These are phyloP conservation scores for Drosophila orosa DNA, from an alignment of 1,140 invertebrate genomes.

Conservation along the genomic window DNA sequence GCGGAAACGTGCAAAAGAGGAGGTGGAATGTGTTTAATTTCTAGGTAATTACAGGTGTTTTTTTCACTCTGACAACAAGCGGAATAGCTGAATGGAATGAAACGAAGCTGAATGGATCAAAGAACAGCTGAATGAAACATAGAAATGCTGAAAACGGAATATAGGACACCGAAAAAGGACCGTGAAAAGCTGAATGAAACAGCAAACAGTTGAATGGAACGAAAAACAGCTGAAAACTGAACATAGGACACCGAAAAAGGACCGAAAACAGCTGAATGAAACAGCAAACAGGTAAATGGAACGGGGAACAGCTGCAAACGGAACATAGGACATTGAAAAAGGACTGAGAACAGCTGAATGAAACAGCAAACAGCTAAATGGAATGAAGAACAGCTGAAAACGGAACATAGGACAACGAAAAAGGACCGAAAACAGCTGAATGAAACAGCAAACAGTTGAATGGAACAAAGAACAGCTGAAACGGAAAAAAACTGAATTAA, in stretches of 20 bases:
- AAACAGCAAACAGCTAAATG: background rate
- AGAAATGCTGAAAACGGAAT: background rate
- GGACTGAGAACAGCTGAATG: background rate
- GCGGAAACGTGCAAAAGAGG: constrained; percentile 8
- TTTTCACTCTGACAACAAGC: background rate
- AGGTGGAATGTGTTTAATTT: constrained; percentile 8
- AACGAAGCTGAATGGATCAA: background rate
- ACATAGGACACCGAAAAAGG: background rate
- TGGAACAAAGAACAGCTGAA: background rate
- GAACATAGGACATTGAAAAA: background rate
- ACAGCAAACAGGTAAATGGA: background rate
- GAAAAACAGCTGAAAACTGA: background rate
- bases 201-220: background rate
- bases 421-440: background rate
- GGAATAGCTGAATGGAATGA: background rate
- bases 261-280: background rate
- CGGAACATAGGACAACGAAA: background rate
- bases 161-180: too few relatives aligned
- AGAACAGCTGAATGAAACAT: background rate
- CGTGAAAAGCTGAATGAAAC: background rate
- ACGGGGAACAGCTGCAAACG: background rate
- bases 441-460: background rate
- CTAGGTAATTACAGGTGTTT: constrained; percentile 2
- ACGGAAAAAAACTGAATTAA: background rate
- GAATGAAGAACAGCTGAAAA: background rate